Percentiles rank a stretch among this genome's conserved stretches.
Evolutionary conservation across 2,888 invertebrate species (phyloP).

Genomic region (Nomada hirtipes): DNA sequence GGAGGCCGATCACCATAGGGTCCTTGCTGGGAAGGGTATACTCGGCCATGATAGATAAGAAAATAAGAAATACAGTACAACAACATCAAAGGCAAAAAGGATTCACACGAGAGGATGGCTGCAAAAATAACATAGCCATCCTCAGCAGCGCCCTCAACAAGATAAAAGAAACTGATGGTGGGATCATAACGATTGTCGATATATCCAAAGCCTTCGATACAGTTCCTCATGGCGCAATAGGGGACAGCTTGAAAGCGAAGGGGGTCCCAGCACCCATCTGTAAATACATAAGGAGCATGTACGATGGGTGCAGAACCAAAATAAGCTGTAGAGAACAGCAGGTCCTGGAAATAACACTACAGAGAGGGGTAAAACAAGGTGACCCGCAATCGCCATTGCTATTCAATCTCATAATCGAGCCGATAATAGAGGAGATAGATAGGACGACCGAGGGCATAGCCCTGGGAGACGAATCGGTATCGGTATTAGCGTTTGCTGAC

Average conservation of each 20-base stretch:
- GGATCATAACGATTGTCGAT: neutral
- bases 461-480: neutral
- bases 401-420: neutral
- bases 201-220: neutral
- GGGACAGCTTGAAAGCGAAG: neutral
- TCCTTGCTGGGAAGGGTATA: too few relatives aligned
- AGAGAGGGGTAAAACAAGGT: conserved; percentile 84
- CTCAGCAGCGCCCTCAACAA: neutral
- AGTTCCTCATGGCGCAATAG: neutral
- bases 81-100: neutral
- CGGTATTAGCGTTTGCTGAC: neutral
- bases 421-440: neutral
- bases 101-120: neutral
- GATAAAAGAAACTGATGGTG: neutral
- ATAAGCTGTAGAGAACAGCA: neutral
- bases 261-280: neutral
- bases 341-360: neutral
- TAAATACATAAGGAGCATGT: neutral
- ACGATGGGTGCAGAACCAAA: neutral
- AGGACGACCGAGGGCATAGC: neutral
- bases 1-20: too few relatives aligned
- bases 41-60: too few relatives aligned
- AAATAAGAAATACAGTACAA: too few relatives aligned
- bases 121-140: neutral
- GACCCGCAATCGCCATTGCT: conserved; percentile 78